phyloP scores from a whole-genome alignment of 2,888 invertebrate genomes.

The Trachelus stipa region DNA sequence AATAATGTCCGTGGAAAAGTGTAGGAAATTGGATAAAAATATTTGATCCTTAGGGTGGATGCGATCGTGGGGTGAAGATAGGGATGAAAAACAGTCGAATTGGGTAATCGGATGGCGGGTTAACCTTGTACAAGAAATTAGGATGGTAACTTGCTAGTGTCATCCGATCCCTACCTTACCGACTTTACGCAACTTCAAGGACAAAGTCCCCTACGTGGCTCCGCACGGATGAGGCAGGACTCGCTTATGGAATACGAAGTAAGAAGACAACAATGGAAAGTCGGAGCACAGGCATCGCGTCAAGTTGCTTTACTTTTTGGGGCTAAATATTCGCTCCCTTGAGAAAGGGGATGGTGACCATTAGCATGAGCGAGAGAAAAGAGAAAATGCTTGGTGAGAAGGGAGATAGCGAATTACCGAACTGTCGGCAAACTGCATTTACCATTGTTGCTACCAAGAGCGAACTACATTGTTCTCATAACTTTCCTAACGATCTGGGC shows the following conservation, averaged over 20 bases:
- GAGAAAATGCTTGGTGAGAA: not conserved
- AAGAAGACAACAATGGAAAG: not conserved
- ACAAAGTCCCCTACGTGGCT: not conserved
- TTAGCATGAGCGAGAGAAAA: not conserved
- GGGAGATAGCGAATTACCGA: constrained; percentile 19
- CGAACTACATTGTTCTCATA: constrained; percentile 36
- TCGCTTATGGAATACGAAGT: not conserved
- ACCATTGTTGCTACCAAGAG: constrained; percentile 45
- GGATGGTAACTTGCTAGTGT: not conserved
- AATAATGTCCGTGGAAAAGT: not conserved
- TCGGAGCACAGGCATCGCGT: not conserved
- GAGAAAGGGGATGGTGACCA: not conserved
- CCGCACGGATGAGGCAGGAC: not conserved
- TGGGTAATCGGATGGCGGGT: not conserved
- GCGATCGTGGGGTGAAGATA: not conserved
- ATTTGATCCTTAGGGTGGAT: no score
- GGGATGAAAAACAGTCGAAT: not conserved
- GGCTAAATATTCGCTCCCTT: not conserved
- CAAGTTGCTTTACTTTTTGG: not conserved
- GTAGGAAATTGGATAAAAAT: not conserved
- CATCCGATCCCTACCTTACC: not conserved
- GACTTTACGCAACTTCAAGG: not conserved
- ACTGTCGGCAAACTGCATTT: constrained; percentile 52
- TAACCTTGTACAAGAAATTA: not conserved
- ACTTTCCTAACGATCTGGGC: constrained; percentile 50